These are phyloP conservation scores for Erethizon dorsatum DNA, from an alignment of 2,797 vertebrate species.

Conservation along the genomic window DNA sequence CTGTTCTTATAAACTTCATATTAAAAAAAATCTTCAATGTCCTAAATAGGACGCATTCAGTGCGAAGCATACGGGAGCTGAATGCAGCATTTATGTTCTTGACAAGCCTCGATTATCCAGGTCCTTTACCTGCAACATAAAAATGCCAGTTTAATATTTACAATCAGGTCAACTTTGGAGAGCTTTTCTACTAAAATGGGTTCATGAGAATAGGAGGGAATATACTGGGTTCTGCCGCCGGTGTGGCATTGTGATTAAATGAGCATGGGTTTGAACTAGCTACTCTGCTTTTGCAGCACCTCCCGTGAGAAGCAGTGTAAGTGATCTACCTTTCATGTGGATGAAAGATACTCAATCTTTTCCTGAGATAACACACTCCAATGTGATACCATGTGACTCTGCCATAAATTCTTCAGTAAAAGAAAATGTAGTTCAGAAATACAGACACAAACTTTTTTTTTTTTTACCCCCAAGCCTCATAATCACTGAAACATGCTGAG, in stretches of 20 bases:
- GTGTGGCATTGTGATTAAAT: background rate
- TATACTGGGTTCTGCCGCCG: background rate
- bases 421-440: slow-evolving; percentile 53
- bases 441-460: background rate
- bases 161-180: background rate
- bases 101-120: slow-evolving; percentile 98
- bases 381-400: background rate
- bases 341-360: background rate
- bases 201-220: background rate
- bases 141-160: slow-evolving; percentile 53
- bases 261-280: background rate
- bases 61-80: slow-evolving; percentile 87
- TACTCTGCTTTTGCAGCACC: background rate
- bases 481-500: slow-evolving; percentile 5
- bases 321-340: background rate
- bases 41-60: slow-evolving; percentile 93
- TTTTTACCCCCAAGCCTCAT: background rate
- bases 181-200: background rate
- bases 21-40: slow-evolving; percentile 90
- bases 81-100: slow-evolving; percentile 93
- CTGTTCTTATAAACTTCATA: slow-evolving; percentile 92
- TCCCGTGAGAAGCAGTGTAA: background rate
- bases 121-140: slow-evolving; percentile 95
- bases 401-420: slow-evolving; percentile 49
- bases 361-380: background rate